phyloP scores from a whole-genome alignment of 2,113 vertebrate genomes.

The Chrysochloris asiatica region DNA sequence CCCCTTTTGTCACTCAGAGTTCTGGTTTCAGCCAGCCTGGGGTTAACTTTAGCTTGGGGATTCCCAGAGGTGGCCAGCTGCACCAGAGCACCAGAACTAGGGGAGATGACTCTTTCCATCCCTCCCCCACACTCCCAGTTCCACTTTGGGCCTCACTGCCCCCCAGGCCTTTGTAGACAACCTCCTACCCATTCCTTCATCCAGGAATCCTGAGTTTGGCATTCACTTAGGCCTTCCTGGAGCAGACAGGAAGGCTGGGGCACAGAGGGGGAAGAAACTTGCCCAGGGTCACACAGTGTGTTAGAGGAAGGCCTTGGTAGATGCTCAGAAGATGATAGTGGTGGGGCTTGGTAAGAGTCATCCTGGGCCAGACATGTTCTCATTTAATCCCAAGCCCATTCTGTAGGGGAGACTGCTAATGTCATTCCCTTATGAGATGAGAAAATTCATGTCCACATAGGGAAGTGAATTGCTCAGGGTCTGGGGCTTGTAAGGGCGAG shows the following conservation, averaged over 20 bases:
- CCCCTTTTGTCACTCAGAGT: slow-evolving; percentile 36
- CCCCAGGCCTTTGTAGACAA: neutral
- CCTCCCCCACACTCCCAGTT: neutral
- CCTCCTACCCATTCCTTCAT: neutral
- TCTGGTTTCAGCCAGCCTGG: slow-evolving; percentile 64
- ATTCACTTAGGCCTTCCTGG: neutral
- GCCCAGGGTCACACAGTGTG: too few relatives aligned
- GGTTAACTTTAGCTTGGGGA: slow-evolving; percentile 75
- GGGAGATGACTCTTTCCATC: neutral
- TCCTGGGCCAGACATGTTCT: neutral
- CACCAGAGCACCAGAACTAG: neutral
- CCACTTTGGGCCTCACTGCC: too few relatives aligned
- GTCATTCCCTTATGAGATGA: neutral
- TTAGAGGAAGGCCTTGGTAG: too few relatives aligned
- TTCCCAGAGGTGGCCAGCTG: slow-evolving; percentile 68
- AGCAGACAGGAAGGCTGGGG: neutral
- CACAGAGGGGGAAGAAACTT: too few relatives aligned
- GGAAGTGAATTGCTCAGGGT: neutral
- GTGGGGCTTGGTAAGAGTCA: neutral
- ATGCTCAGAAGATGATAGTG: neutral
- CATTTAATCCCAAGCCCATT: neutral
- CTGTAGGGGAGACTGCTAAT: accelerated
- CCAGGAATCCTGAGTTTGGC: neutral
- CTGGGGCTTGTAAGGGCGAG: neutral
- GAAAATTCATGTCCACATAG: neutral